Evolutionary conservation across 2,888 invertebrate species (phyloP), one percentile per base, ranked within the genome.

Genomic region (Pardosa pseudoannulata): DNA sequence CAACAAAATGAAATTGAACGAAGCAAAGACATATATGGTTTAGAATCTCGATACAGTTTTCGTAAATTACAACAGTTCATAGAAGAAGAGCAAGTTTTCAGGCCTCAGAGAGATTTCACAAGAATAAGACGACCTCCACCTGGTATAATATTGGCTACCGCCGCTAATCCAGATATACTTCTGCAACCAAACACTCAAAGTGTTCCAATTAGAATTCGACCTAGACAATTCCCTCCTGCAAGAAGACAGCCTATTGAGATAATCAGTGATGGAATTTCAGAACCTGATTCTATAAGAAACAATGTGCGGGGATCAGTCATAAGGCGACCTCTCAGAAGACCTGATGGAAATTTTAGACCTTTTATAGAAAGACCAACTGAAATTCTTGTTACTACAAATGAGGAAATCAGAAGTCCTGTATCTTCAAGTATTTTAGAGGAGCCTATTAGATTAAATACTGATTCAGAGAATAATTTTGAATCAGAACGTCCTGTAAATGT

Each of bases 41-140:
- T 87, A 41, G 88, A 79, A 39, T 87, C 76, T 1, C 50, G 80
- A 1, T 87, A 79, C 31, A 88, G 79, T 46, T 80, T 87, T 23
- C 83, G 89, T 23, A 89, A 86, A 80, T 72, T 89, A 19, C 88
- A 89, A 32, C 89, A 89, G 41, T 82, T 88, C 70, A 71, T 75
- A 50, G 88, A 88, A 64, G 82, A 89, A 16, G 79, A 86, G 27
- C 65, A 86, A 3, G 36, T 72, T 13, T 83, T 89, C 64, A 74
- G 82, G 41, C 81, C 81, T 29, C 81, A 79, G 46, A 79, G 88
- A 75, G 88, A 88, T 70, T 88, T 88, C 28, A 88, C 88, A 1
- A 74, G 88, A 56, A 39, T 88, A 19, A 32, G 79, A n/a, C 62
- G 88, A 67, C 88, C 88, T 28, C 79, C 88, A 0, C 75, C 78